Percentiles rank a stretch among this genome's conserved stretches.
Conservation (phyloP, 1,140 invertebrate species). For the fruit fly (Drosophila melanogaster) region DNA sequence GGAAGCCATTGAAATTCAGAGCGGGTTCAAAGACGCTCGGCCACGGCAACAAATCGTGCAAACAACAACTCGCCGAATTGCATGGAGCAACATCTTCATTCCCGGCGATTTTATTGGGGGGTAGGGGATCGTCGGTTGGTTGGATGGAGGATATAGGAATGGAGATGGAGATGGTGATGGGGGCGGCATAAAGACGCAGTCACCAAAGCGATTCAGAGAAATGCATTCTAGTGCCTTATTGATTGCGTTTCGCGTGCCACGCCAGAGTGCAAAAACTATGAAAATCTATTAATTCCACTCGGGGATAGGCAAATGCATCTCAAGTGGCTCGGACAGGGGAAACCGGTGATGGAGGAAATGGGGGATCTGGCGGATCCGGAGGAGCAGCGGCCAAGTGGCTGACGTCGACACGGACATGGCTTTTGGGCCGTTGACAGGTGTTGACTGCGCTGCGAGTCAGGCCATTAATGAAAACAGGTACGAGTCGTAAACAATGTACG, state of each 20-base stretch:
- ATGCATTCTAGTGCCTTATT: conserved; percentile 78
- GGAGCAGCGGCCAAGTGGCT: conserved; percentile 18
- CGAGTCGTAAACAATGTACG: conserved; percentile 16
- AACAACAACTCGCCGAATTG: conserved; percentile 62
- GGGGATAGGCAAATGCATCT: conserved; percentile 55
- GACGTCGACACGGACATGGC: conserved; percentile 39
- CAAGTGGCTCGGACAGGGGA: conserved; percentile 25
- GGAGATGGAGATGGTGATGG: conserved; percentile 1
- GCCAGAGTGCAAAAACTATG: conserved; percentile 16
- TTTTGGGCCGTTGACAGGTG: conserved; percentile 39
- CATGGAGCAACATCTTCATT: conserved; percentile 50
- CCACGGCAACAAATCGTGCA: conserved; percentile 78
- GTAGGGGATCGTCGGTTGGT: not conserved
- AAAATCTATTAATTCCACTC: conserved; percentile 52
- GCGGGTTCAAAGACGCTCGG: conserved; percentile 62
- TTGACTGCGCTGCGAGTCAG: conserved; percentile 30
- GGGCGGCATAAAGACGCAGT: conserved; percentile 44
- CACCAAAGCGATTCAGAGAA: conserved; percentile 71
- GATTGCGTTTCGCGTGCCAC: conserved; percentile 51
- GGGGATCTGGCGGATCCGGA: not conserved
- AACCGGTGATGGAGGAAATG: too few species aligned
- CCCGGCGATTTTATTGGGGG: not conserved
- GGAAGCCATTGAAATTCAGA: conserved; percentile 73
- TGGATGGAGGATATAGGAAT: not conserved
- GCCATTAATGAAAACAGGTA: conserved; percentile 39